Evolutionary conservation across 2,888 invertebrate species (phyloP).

Genomic region (Drosophila anceps): DNA sequence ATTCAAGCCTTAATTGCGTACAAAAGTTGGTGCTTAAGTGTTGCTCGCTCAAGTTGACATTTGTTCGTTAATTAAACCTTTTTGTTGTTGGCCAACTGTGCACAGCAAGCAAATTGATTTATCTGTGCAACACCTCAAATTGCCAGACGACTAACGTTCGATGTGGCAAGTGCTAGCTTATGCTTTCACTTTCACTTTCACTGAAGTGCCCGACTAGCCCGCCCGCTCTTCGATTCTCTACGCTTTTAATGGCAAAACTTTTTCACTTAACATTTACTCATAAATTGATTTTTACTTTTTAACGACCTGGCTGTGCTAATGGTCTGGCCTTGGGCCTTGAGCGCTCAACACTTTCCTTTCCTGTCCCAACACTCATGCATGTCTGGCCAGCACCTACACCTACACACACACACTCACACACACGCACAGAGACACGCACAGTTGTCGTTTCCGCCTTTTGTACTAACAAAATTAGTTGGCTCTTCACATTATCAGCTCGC

Average conservation of each 20-base stretch:
- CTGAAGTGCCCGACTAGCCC: not conserved
- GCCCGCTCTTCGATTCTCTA: constrained; percentile 23
- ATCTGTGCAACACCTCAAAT: constrained; percentile 76
- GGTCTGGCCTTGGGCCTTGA: constrained; percentile 51
- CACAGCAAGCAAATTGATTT: constrained; percentile 81
- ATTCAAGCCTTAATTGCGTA: constrained; percentile 77
- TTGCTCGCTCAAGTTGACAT: constrained; percentile 75
- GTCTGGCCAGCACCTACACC: constrained; percentile 26
- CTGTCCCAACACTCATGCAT: constrained; percentile 37
- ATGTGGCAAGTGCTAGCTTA: constrained; percentile 36
- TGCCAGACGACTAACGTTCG: constrained; percentile 32
- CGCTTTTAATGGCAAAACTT: constrained; percentile 75
- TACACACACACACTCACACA: not conserved
- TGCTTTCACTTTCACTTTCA: constrained; percentile 30
- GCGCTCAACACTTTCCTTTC: constrained; percentile 26
- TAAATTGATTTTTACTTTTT: constrained; percentile 82
- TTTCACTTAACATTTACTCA: constrained; percentile 80
- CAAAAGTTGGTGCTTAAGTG: constrained; percentile 78
- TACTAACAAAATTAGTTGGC: constrained; percentile 55
- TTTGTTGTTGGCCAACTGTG: constrained; percentile 71
- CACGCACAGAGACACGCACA: constrained; percentile 6
- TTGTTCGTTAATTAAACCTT: constrained; percentile 82
- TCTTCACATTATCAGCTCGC: constrained; percentile 67
- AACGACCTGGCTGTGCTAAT: constrained; percentile 68
- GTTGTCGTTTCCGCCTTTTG: constrained; percentile 15